Evolutionary conservation across 1,140 invertebrate species (phyloP).

Genomic region (Hormaphis cornu): DNA sequence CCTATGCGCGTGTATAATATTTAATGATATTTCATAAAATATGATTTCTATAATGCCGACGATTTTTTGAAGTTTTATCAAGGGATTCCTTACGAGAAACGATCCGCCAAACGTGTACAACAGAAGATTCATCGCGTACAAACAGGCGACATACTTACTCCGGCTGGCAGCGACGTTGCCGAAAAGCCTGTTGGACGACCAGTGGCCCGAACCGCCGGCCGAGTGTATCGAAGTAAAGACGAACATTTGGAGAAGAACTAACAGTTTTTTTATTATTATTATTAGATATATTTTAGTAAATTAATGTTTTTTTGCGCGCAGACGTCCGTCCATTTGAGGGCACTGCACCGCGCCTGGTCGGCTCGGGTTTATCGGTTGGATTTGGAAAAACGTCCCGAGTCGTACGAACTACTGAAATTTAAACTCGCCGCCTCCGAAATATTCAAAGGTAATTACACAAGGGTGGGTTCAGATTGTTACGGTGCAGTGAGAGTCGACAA

Average conservation of each 20-base stretch:
- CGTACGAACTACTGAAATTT: neutral
- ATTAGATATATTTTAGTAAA: neutral
- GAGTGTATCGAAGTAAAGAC: neutral
- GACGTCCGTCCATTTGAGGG: neutral
- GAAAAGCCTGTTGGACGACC: neutral
- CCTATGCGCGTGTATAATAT: too few relatives aligned
- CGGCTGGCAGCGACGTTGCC: neutral
- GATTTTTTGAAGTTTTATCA: constrained; percentile 8
- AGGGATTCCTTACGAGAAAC: neutral
- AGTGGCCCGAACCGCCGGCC: neutral
- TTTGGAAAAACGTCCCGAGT: neutral
- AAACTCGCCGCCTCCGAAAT: constrained; percentile 1
- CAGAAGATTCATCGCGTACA: neutral
- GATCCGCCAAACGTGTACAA: neutral
- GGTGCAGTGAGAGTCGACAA: too few relatives aligned
- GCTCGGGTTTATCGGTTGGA: neutral
- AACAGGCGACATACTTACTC: neutral
- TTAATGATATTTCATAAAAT: too few relatives aligned
- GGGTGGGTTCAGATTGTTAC: too few relatives aligned
- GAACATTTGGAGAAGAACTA: neutral
- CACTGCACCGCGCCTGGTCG: neutral
- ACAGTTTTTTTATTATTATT: too few relatives aligned
- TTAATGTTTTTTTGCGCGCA: neutral
- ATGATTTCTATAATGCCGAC: neutral
- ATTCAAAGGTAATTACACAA: constrained; percentile 19